These are phyloP conservation scores for Macaria notata DNA, from an alignment of 2,888 invertebrate genomes.

Conservation along the genomic window DNA sequence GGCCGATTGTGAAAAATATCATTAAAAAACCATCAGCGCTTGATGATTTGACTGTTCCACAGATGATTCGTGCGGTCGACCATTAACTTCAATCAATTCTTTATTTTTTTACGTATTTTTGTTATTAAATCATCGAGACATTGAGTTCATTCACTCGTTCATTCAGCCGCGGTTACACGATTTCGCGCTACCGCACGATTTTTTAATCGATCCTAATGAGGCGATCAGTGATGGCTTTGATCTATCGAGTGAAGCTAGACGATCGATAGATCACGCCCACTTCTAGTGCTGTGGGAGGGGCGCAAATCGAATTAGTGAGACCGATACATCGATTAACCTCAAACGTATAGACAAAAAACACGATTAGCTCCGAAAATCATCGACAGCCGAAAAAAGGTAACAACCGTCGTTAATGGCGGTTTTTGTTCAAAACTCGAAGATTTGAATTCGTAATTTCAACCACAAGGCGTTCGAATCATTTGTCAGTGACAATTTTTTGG, in stretches of 20 bases:
- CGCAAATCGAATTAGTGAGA: slow-evolving; percentile 77
- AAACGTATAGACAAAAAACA: slow-evolving; percentile 75
- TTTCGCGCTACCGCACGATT: slow-evolving; percentile 40
- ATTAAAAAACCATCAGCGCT: slow-evolving; percentile 82
- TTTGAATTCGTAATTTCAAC: slow-evolving; percentile 81
- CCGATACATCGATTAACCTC: slow-evolving; percentile 77
- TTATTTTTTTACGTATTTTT: slow-evolving; percentile 56
- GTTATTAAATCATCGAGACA: slow-evolving; percentile 75
- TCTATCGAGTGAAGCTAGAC: slow-evolving; percentile 51
- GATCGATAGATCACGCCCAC: slow-evolving; percentile 76
- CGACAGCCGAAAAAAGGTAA: slow-evolving; percentile 78
- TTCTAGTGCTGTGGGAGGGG: slow-evolving; percentile 69
- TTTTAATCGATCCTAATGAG: slow-evolving; percentile 8
- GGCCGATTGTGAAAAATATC: slow-evolving; percentile 82
- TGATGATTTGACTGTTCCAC: slow-evolving; percentile 72
- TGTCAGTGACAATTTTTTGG: slow-evolving; percentile 82
- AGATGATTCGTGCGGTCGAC: slow-evolving; percentile 65
- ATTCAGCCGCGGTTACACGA: slow-evolving; percentile 46
- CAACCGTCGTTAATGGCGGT: slow-evolving; percentile 77
- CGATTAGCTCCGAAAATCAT: slow-evolving; percentile 79
- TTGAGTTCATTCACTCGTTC: slow-evolving; percentile 45
- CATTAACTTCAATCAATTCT: slow-evolving; percentile 80
- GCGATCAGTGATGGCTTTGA: slow-evolving; percentile 10
- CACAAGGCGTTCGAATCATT: slow-evolving; percentile 81
- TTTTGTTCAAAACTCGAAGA: slow-evolving; percentile 79